Conservation (phyloP, 2,797 vertebrate species). For the Dendrocincla fuliginosa region DNA sequence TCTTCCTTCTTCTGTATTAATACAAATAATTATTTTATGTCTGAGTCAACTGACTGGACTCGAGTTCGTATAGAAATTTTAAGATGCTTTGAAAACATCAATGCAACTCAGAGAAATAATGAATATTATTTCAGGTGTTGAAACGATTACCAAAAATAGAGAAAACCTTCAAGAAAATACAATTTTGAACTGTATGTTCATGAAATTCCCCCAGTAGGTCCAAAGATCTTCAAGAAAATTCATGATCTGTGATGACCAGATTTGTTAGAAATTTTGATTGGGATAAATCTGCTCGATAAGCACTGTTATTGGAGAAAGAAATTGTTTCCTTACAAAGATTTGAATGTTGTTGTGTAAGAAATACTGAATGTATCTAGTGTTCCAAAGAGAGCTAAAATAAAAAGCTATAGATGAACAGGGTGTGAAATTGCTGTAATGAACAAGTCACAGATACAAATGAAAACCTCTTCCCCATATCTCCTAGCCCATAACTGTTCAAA, state of each 20-base stretch:
- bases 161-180: neutral
- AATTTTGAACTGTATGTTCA: neutral
- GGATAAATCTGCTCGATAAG: neutral
- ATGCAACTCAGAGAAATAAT: neutral
- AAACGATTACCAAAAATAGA: neutral
- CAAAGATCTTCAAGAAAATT: neutral
- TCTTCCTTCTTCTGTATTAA: neutral
- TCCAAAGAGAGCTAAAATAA: neutral
- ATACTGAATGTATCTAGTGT: neutral
- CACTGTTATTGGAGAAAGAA: neutral
- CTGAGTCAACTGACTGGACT: neutral
- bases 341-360: neutral
- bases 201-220: neutral
- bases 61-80: neutral
- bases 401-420: neutral
- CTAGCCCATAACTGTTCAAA: neutral
- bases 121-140: neutral
- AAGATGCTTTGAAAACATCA: neutral
- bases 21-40: neutral
- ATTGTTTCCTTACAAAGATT: neutral
- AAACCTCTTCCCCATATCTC: neutral
- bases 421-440: neutral
- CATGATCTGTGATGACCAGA: neutral
- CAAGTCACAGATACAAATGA: neutral
- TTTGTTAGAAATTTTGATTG: neutral